Conservation (phyloP, 2,113 vertebrate genomes). For the Protobothrops flavoviridis region DNA sequence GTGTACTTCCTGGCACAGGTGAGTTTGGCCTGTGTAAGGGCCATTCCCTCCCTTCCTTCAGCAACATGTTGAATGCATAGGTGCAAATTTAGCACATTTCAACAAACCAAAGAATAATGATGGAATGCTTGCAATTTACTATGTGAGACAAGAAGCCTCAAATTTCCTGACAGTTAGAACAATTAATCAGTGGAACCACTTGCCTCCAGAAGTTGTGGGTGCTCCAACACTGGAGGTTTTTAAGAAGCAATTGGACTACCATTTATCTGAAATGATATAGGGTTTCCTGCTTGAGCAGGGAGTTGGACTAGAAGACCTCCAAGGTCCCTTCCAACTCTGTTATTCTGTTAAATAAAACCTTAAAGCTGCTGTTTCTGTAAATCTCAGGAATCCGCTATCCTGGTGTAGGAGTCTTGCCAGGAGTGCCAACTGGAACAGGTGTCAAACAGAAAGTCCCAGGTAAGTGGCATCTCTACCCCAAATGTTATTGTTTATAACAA, state of each 20-base stretch:
- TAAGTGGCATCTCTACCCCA: constrained; percentile 32
- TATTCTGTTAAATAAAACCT: neutral
- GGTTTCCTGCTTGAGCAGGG: neutral
- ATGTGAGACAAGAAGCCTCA: no score
- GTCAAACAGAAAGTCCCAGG: constrained; percentile 84
- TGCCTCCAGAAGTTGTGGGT: neutral
- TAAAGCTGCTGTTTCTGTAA: neutral
- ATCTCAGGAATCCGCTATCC: constrained; percentile 81
- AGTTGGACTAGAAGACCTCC: neutral
- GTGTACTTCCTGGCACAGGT: constrained; percentile 76
- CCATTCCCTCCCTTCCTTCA: neutral
- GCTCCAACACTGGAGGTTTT: neutral
- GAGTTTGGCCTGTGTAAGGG: constrained; percentile 12
- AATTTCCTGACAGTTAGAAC: neutral
- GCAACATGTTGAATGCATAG: neutral
- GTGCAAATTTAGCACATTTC: neutral
- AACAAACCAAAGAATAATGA: neutral
- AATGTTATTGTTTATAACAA: neutral
- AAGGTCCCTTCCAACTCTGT: neutral
- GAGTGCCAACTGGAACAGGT: constrained; percentile 86
- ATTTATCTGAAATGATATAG: neutral
- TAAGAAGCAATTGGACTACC: neutral
- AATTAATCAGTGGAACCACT: neutral
- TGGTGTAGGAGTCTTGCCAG: constrained; percentile 86
- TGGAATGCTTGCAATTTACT: neutral